Base-by-base conservation (phyloP, 2,888 invertebrate species). In the Aspidiotus rigidus region DNA sequence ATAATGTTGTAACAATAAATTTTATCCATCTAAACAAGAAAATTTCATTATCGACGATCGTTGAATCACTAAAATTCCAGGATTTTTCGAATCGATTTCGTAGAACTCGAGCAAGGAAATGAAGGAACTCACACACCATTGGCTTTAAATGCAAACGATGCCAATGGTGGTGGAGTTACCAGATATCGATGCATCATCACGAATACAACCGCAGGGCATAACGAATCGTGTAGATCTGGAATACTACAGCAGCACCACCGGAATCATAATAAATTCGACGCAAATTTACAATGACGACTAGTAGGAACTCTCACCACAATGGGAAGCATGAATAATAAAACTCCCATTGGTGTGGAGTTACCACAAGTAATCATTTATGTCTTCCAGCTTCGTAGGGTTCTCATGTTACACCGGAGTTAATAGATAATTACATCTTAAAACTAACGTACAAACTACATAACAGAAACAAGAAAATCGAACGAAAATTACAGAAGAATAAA, bases 131-230 rank as follows among this genome's bases (percentile, higher is more conserved):
- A 55, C 64, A 70, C 55, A 71, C 66, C 64, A 69, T 71, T 62
- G 71, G 71, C 69, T 57, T 57, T 64, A 41, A 61, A 64, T n/a
- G 13, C 61, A 57, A 42, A 66, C 64, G 64, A 63, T 72, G 72
- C 72, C 72, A 72, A 71, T 72, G 72, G 72, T 72, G 72, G 72
- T 72, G 72, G 72, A 72, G 72, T 72, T 72, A 72, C 72, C 72
- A 72, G 54, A 72, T 61, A 71, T 69, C 72, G 64, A 69, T 71
- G 71, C 71, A 71, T 67, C 44, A 60, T 16, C 44, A 54, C 39
- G 17, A 6, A 9, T 55, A 17, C 10, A n/a, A n/a, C 9, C 17
- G 56, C 56, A 13, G 2, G 53, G 17, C 15, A 28, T 8, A 39
- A 39, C 39, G 60, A 60, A n/a, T 28, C 28, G 28, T 28, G 28